phyloP scores from a whole-genome alignment of 2,888 invertebrate species.

The Osmoderma eremita region DNA sequence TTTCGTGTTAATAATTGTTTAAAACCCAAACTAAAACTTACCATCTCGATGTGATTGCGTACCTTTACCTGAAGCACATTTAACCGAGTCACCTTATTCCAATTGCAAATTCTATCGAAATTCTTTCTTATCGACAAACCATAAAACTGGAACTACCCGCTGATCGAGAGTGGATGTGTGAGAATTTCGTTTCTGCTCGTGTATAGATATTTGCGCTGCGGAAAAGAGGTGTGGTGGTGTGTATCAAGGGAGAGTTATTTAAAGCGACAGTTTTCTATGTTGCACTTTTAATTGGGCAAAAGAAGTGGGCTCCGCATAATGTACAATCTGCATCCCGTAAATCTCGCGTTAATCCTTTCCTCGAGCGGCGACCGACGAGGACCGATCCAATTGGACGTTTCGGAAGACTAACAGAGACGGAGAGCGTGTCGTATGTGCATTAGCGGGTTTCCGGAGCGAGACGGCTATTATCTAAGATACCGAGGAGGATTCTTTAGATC shows the following conservation, averaged over 20 bases:
- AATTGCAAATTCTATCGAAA: no score
- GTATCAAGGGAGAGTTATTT: constrained; percentile 54
- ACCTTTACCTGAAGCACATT: no score
- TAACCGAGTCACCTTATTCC: no score
- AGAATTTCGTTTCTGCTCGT: constrained; percentile 38
- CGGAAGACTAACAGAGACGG: constrained; percentile 34
- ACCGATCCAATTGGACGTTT: constrained; percentile 19
- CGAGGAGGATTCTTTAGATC: constrained; percentile 49
- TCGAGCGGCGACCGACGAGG: constrained; percentile 28
- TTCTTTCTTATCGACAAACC: no score
- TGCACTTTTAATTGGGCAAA: constrained; percentile 58
- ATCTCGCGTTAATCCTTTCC: constrained; percentile 50
- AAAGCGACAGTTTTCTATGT: constrained; percentile 57
- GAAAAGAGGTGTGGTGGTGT: constrained; percentile 53
- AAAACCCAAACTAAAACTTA: no score
- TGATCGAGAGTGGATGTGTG: constrained; percentile 2
- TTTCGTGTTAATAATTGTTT: no score
- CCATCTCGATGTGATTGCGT: no score
- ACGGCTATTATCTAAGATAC: constrained; percentile 45
- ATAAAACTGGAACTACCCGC: no score
- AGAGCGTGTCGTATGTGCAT: constrained; percentile 43
- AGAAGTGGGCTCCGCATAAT: constrained; percentile 57
- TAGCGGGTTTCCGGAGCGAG: constrained; percentile 32
- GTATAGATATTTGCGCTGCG: constrained; percentile 1
- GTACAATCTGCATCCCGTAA: constrained; percentile 53